Base-by-base conservation (phyloP, 2,113 vertebrate genomes). In the Stomatorhinus ivindoensis region DNA sequence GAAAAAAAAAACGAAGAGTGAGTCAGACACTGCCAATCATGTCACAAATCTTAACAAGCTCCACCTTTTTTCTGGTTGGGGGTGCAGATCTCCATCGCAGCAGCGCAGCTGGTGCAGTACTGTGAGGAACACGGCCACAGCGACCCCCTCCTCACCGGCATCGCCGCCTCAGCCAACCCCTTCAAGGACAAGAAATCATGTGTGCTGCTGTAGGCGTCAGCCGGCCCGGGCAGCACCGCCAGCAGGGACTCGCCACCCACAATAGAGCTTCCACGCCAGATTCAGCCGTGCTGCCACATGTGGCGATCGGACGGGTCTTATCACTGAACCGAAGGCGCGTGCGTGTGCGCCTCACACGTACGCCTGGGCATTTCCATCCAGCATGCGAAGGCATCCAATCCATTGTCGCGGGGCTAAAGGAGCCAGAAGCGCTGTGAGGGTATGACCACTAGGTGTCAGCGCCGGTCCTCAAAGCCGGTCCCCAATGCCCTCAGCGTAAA, bases 161-260 rank as follows among this genome's bases (percentile, higher is more conserved):
- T 98, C 50, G 92, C 95, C 0, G 92, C 96, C 0, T 96, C 97
- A 0, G 95, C 94, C 89, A 97, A 97, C 90, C 96, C 97, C 35
- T 98, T 97, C 93, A 96, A 96, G 94, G 96, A 97, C 61, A 97
- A 97, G 95, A 97, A 96, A 93, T 94, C 93, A n/a, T 94, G 92
- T 0, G 24, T 95, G 86, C 94, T 97, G 85, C 94, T 97, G 1
- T 97, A 92, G 93, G 47, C 17, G 53, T 35, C 47, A 6, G 9
- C 42, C 21, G 47, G 42, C 21, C 48, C 31, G 1, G 4, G 1
- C 48, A 2, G 53, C 53, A 24, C 2, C 19, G 21, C 42, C 2
- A 1, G 19, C 7, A 1, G 35, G 84, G 24, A 7, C 3, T 4
- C 15, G 0, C 0, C 27, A 0, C 39, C 61, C 31, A 0, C 65